phyloP scores from a whole-genome alignment of 2,888 invertebrate genomes.

The Leuctra nigra region DNA sequence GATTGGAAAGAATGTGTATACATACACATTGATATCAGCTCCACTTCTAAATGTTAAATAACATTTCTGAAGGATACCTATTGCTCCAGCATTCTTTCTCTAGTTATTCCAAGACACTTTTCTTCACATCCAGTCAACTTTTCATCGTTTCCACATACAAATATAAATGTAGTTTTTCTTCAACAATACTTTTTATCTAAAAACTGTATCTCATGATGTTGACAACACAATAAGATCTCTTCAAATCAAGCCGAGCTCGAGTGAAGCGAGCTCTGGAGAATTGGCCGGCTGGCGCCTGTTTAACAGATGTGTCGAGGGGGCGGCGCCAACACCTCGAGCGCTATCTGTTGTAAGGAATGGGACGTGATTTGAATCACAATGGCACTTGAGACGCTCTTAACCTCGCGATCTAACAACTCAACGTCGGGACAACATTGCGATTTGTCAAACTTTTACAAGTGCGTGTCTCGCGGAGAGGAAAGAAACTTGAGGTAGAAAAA shows the following conservation, averaged over 20 bases:
- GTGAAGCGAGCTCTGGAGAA: constrained; percentile 11
- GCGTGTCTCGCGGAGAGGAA: neutral
- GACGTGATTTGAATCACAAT: constrained; percentile 23
- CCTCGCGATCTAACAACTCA: neutral
- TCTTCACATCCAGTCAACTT: no score
- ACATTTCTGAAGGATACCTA: no score
- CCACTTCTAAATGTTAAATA: no score
- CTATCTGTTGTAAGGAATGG: constrained; percentile 21
- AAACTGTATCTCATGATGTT: no score
- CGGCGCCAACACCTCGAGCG: neutral
- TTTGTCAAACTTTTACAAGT: constrained; percentile 22
- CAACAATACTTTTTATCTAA: no score
- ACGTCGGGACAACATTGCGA: constrained; percentile 18
- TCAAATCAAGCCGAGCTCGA: constrained; percentile 21
- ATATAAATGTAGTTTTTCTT: no score
- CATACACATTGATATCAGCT: no score
- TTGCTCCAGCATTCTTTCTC: no score
- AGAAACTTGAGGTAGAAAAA: constrained; percentile 16
- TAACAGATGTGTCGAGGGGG: neutral
- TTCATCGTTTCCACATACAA: no score
- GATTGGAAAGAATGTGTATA: no score
- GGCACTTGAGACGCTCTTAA: constrained; percentile 2
- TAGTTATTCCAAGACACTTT: no score
- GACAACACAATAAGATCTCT: constrained; percentile 7
- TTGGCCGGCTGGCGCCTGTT: constrained; percentile 9